These are phyloP conservation scores for Onthophagus sagittarius DNA, from an alignment of 2,888 invertebrate species.

Conservation along the genomic window DNA sequence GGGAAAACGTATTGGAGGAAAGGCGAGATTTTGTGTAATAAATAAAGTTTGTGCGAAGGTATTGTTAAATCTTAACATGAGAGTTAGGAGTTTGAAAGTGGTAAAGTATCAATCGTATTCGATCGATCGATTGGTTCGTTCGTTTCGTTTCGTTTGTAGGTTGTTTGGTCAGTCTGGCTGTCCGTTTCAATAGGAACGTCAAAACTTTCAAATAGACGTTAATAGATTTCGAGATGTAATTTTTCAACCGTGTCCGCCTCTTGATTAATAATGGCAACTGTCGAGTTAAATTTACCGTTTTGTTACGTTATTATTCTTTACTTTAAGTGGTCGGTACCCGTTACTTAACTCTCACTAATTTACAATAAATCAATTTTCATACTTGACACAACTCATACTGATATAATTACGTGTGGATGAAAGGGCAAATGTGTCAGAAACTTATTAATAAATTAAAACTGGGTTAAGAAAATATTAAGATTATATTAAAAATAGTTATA, in stretches of 20 bases:
- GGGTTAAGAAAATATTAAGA: not conserved
- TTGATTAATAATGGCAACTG: not conserved
- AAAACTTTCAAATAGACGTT: not conserved
- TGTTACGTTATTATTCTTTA: not conserved
- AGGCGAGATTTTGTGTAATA: not conserved
- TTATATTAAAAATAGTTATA: too few species aligned
- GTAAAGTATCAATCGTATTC: not conserved
- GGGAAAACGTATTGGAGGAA: not conserved
- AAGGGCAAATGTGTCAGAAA: too few species aligned
- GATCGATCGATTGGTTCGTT: not conserved
- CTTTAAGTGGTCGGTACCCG: not conserved
- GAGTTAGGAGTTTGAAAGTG: not conserved
- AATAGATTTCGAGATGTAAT: not conserved
- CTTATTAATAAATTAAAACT: not conserved
- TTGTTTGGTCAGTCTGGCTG: not conserved
- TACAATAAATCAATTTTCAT: not conserved
- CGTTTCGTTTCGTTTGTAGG: too few species aligned
- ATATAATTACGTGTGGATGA: not conserved
- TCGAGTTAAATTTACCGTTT: not conserved
- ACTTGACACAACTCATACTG: not conserved
- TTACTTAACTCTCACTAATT: not conserved
- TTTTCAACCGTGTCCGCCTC: not conserved
- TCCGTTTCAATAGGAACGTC: not conserved
- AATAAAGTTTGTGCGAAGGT: not conserved
- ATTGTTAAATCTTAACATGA: not conserved